phyloP scores from a whole-genome alignment of 1,140 invertebrate species.

The Yoshiicerus persimilis region DNA sequence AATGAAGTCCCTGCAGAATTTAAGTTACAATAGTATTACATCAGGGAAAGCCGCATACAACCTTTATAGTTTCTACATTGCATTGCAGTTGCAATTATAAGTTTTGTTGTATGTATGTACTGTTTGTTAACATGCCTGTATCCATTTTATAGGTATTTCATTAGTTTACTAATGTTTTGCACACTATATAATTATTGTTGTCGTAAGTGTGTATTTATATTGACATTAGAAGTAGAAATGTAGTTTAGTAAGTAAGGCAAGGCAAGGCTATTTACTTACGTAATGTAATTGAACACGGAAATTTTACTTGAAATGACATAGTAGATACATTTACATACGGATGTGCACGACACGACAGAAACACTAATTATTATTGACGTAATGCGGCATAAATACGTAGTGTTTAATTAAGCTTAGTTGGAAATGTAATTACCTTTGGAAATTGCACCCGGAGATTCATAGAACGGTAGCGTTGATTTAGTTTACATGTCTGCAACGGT shows the following conservation, averaged over 20 bases:
- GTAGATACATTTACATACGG: neutral
- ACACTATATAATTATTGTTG: neutral
- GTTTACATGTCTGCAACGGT: neutral
- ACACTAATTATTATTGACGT: neutral
- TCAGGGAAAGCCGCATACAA: neutral
- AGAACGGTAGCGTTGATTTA: neutral
- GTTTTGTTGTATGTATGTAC: too few species aligned
- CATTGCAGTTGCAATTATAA: neutral
- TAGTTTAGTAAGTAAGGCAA: neutral
- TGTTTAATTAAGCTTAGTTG: neutral
- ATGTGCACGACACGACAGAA: neutral
- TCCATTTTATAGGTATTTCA: too few species aligned
- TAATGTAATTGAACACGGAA: too few species aligned
- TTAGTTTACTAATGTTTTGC: neutral
- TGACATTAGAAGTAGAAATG: too few species aligned
- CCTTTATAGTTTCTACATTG: neutral
- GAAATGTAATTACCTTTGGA: neutral
- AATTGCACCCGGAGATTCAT: neutral
- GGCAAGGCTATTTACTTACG: neutral
- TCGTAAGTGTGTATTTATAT: neutral
- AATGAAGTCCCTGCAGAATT: neutral
- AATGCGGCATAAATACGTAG: neutral
- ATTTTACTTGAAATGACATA: neutral
- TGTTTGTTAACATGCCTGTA: too few species aligned
- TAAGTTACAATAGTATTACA: neutral